These are phyloP conservation scores for Labrus mixtus DNA, from an alignment of 2,113 vertebrate genomes.

Conservation along the genomic window DNA sequence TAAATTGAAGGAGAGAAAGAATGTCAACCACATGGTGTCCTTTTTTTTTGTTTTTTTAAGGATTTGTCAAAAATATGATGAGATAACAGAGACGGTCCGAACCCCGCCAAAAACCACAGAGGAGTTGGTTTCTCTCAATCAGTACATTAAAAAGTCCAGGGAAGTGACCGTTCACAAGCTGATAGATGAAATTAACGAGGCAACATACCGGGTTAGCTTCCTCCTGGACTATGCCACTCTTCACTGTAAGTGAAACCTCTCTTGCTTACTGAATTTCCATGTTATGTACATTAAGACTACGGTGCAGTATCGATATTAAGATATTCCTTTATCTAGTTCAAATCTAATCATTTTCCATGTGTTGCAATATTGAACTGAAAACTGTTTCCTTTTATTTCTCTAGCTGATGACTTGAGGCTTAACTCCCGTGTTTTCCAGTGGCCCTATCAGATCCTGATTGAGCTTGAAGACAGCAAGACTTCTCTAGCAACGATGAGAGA, in stretches of 20 bases:
- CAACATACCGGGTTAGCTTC: slow-evolving; percentile 83
- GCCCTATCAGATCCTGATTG: slow-evolving; percentile 83
- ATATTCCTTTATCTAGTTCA: too few relatives aligned
- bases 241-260: slow-evolving; percentile 77
- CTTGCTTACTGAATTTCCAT: background rate
- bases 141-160: slow-evolving; percentile 84
- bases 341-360: too few relatives aligned
- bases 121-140: slow-evolving; percentile 84
- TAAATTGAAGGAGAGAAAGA: background rate
- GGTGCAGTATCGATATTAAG: too few relatives aligned
- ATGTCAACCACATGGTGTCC: background rate
- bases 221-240: slow-evolving; percentile 88
- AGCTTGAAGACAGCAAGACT: slow-evolving; percentile 82
- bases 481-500: slow-evolving; percentile 71
- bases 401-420: slow-evolving; percentile 89
- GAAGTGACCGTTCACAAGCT: slow-evolving; percentile 87
- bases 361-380: background rate
- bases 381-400: slow-evolving; percentile 6
- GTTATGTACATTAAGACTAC: too few relatives aligned
- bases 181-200: slow-evolving; percentile 82
- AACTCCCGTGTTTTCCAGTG: slow-evolving; percentile 89
- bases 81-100: slow-evolving; percentile 84
- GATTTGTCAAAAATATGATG: slow-evolving; percentile 87
- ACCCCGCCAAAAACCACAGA: slow-evolving; percentile 84
- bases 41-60: slow-evolving; percentile 68